A percentile compares a stretch with the other conserved stretches of the same genome.
Evolutionary conservation across 2,888 invertebrate species (phyloP).

Genomic region (Clostera curtula): DNA sequence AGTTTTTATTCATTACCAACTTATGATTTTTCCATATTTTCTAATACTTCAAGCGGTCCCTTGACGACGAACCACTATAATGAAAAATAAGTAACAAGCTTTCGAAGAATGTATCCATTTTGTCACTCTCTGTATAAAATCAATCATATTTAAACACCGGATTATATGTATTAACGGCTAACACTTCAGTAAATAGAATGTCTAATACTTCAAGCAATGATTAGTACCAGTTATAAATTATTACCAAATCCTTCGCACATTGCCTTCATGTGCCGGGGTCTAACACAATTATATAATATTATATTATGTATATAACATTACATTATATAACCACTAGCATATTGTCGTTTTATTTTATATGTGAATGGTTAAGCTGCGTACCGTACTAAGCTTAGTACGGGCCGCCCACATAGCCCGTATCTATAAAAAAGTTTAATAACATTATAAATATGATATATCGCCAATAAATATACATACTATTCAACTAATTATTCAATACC

Average conservation of each 20-base stretch:
- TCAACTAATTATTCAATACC: constrained; percentile 25
- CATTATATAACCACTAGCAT: constrained; percentile 33
- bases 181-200: no score
- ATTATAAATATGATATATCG: constrained; percentile 14
- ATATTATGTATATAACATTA: constrained; percentile 21
- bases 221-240: constrained; percentile 6
- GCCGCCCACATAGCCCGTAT: no score
- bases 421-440: constrained; percentile 16
- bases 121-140: no score
- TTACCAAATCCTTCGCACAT: constrained; percentile 17
- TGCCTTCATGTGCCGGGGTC: constrained; percentile 29
- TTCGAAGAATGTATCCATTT: no score
- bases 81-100: no score
- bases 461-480: constrained; percentile 16
- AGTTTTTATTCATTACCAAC: no score
- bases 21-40: no score
- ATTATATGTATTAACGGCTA: no score
- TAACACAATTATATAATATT: constrained; percentile 27
- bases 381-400: constrained; percentile 11
- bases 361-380: constrained; percentile 30
- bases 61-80: no score
- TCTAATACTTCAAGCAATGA: constrained; percentile 5
- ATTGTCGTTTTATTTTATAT: constrained; percentile 48
- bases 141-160: no score
- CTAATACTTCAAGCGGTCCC: no score